These are phyloP conservation scores for Pristionchus entomophagus DNA, from an alignment of 2,888 invertebrate genomes.

Conservation along the genomic window DNA sequence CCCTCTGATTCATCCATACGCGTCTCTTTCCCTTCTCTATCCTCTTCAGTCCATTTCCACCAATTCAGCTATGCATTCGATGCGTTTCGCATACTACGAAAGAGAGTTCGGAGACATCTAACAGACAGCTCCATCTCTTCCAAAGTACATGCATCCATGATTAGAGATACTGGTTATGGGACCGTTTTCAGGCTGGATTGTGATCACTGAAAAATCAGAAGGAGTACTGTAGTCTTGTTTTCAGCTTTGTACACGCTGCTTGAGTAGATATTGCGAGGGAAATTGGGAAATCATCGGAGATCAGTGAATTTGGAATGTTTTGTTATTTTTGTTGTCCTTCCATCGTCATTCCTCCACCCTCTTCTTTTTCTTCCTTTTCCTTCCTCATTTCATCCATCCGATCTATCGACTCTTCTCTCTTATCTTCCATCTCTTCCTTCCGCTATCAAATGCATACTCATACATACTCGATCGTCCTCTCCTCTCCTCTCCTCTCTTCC, in stretches of 20 bases:
- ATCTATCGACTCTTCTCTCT: conserved; percentile 16
- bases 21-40: not conserved
- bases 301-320: too few relatives aligned
- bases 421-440: not conserved
- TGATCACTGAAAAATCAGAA: too few relatives aligned
- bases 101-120: not conserved
- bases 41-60: not conserved
- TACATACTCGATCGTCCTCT: conserved; percentile 10
- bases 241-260: too few relatives aligned
- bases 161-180: not conserved
- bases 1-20: too few relatives aligned
- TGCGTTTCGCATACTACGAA: conserved; percentile 13
- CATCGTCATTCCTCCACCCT: not conserved
- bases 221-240: too few relatives aligned
- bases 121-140: not conserved
- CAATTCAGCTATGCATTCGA: conserved; percentile 13
- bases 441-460: conserved; percentile 35
- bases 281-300: too few relatives aligned
- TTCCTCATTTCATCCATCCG: not conserved
- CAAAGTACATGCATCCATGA: not conserved
- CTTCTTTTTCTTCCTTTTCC: conserved; percentile 16
- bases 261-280: too few relatives aligned
- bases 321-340: too few relatives aligned
- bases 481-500: not conserved
- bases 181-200: too few relatives aligned